Percentiles rank a stretch among this genome's conserved stretches.
Evolutionary conservation across 2,888 invertebrate genomes (phyloP).

Genomic region (Opisthograptis luteolata): DNA sequence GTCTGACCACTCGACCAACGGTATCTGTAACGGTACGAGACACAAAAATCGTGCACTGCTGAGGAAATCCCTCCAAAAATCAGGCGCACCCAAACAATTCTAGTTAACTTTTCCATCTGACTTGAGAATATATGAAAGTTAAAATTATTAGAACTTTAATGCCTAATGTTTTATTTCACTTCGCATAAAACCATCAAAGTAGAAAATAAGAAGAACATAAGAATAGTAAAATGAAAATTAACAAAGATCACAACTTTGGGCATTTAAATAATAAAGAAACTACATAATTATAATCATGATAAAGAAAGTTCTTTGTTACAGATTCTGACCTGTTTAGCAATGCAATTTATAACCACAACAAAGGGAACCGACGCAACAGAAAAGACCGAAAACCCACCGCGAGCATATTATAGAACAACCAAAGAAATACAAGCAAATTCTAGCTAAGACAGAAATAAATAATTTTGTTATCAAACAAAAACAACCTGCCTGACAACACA

Average conservation of each 20-base stretch:
- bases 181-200: too few relatives aligned
- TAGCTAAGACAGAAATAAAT: slow-evolving; percentile 5
- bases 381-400: neutral
- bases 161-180: too few relatives aligned
- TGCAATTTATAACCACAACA: too few relatives aligned
- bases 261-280: too few relatives aligned
- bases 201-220: too few relatives aligned
- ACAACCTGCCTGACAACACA: slow-evolving; percentile 49
- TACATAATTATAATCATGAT: too few relatives aligned
- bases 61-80: slow-evolving; percentile 61
- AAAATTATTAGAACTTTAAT: too few relatives aligned
- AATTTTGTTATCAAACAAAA: slow-evolving; percentile 47
- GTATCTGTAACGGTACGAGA: slow-evolving; percentile 77
- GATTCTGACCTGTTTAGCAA: too few relatives aligned
- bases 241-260: too few relatives aligned
- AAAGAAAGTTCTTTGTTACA: too few relatives aligned
- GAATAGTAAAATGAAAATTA: too few relatives aligned
- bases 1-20: slow-evolving; percentile 79
- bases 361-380: too few relatives aligned
- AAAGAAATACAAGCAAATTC: neutral
- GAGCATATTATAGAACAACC: neutral
- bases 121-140: neutral
- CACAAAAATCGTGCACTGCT: slow-evolving; percentile 73
- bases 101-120: neutral
- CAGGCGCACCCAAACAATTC: slow-evolving; percentile 14